phyloP scores from a whole-genome alignment of 2,113 vertebrate species.

The Hyaena hyaena region DNA sequence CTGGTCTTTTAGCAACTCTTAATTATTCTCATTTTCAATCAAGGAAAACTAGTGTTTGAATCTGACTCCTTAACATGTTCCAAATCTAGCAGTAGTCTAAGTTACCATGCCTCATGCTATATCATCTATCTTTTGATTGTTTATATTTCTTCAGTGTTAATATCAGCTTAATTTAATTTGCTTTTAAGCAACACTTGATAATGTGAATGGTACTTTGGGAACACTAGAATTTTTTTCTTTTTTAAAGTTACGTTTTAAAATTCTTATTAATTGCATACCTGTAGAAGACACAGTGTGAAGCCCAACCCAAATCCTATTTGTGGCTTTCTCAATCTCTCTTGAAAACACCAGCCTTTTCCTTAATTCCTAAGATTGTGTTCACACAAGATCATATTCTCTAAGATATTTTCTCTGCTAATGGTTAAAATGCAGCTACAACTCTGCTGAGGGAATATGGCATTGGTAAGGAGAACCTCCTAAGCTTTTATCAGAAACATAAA shows the following conservation, averaged over 20 bases:
- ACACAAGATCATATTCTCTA: not conserved
- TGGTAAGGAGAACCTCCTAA: conserved; percentile 49
- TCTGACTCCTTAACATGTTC: not conserved
- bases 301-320: not conserved
- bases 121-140: not conserved
- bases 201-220: not conserved
- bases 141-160: not conserved
- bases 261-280: not conserved
- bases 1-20: not conserved
- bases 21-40: not conserved
- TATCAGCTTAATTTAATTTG: not conserved
- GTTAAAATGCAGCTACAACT: not conserved
- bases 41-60: not conserved
- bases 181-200: not conserved
- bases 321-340: not conserved
- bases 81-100: not conserved
- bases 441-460: not conserved
- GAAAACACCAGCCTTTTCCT: not conserved
- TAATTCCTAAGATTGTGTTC: not conserved
- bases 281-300: not conserved
- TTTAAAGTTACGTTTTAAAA: not conserved
- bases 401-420: not conserved
- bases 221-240: not conserved
- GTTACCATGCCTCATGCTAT: not conserved
- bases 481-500: conserved; percentile 39